These are phyloP conservation scores for Crematogaster levior DNA, from an alignment of 2,888 invertebrate species.

Conservation along the genomic window DNA sequence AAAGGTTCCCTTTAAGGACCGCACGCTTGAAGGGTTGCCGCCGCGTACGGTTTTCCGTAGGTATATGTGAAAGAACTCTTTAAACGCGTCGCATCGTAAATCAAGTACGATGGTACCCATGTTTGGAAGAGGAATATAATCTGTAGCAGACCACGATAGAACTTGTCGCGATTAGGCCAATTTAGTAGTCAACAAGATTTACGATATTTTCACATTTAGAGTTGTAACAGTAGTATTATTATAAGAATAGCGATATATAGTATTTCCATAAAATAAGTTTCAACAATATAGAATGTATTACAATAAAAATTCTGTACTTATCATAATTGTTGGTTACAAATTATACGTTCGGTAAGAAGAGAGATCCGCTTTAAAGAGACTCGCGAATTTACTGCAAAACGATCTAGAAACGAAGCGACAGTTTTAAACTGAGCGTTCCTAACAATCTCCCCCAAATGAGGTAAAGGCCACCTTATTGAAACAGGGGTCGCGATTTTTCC, in stretches of 20 bases:
- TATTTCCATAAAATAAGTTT: neutral
- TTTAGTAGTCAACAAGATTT: constrained; percentile 12
- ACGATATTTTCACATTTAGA: neutral
- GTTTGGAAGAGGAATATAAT: constrained; percentile 20
- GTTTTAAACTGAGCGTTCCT: constrained; percentile 84
- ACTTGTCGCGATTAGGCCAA: constrained; percentile 16
- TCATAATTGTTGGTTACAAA: neutral
- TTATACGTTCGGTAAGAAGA: neutral
- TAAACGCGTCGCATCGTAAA: constrained; percentile 53
- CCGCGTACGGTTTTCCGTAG: constrained; percentile 63
- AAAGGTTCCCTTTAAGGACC: constrained; percentile 80
- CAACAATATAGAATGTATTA: neutral
- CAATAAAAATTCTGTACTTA: neutral
- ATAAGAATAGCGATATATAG: neutral
- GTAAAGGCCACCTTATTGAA: constrained; percentile 86
- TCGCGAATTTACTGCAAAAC: constrained; percentile 82
- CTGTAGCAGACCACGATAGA: constrained; percentile 8
- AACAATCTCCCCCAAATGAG: constrained; percentile 85
- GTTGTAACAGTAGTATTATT: neutral
- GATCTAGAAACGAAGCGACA: constrained; percentile 81
- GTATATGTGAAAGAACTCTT: constrained; percentile 60
- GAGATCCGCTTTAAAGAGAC: constrained; percentile 68
- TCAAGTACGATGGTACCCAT: constrained; percentile 21
- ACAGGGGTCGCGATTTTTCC: constrained; percentile 86
- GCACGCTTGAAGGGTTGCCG: constrained; percentile 77